These are phyloP conservation scores for Agonum fuliginosum DNA, from an alignment of 2,888 invertebrate genomes.

Conservation along the genomic window DNA sequence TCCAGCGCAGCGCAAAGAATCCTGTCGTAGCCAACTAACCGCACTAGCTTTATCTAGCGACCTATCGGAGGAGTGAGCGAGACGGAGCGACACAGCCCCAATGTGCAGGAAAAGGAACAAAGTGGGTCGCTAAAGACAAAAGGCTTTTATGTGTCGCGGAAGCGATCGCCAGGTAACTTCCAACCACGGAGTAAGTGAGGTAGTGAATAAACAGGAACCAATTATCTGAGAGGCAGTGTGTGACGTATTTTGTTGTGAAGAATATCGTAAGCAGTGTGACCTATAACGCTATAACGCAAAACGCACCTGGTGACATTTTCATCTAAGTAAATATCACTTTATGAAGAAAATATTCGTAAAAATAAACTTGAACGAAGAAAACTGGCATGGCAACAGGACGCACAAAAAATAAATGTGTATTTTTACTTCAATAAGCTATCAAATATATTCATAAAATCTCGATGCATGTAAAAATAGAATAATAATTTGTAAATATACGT, in stretches of 20 bases:
- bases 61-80: constrained; percentile 12
- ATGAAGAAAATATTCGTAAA: too few relatives aligned
- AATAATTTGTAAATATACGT: too few relatives aligned
- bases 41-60: constrained; percentile 19
- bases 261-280: not conserved
- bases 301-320: constrained; percentile 3
- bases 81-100: not conserved
- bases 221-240: constrained; percentile 63
- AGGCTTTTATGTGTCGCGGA: constrained; percentile 51
- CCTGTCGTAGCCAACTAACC: constrained; percentile 26
- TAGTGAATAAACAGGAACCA: constrained; percentile 66
- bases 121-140: constrained; percentile 46
- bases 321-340: not conserved
- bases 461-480: too few relatives aligned
- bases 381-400: too few relatives aligned
- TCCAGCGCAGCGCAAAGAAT: constrained; percentile 36
- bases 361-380: too few relatives aligned
- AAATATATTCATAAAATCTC: too few relatives aligned
- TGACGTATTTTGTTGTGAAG: constrained; percentile 17
- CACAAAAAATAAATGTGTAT: too few relatives aligned
- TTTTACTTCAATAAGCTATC: too few relatives aligned
- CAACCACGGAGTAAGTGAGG: constrained; percentile 20
- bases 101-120: not conserved
- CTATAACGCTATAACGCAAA: too few relatives aligned
- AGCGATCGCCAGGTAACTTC: constrained; percentile 55